A percentile compares a stretch with the other conserved stretches of the same genome.
phyloP scores from a whole-genome alignment of 1,140 invertebrate genomes.

The Pseudomyrmex cubaensis region DNA sequence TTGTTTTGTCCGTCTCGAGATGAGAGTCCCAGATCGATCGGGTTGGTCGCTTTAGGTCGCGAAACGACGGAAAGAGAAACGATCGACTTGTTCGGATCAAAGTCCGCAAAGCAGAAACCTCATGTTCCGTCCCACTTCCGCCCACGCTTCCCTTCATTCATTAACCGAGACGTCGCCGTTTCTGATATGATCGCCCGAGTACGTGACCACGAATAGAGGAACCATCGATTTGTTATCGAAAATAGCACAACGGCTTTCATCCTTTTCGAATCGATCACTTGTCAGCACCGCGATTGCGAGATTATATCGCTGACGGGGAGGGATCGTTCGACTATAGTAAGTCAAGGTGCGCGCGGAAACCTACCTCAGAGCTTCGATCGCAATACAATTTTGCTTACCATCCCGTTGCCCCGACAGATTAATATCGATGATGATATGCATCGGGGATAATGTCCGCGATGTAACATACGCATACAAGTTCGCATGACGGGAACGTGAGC shows the following conservation, averaged over 20 bases:
- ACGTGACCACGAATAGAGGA: neutral
- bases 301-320: neutral
- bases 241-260: constrained; percentile 18
- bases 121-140: neutral
- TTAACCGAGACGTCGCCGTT: neutral
- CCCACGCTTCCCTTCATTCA: neutral
- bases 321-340: neutral
- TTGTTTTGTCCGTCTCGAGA: neutral
- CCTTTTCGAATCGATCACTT: constrained; percentile 31
- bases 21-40: neutral
- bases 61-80: neutral
- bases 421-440: constrained; percentile 10
- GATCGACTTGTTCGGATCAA: neutral
- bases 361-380: neutral
- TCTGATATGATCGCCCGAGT: neutral
- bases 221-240: constrained; percentile 37
- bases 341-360: neutral
- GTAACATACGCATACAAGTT: neutral
- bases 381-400: constrained; percentile 7
- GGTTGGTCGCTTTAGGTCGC: neutral
- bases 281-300: constrained; percentile 31
- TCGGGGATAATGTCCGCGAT: neutral
- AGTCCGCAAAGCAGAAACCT: neutral
- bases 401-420: neutral
- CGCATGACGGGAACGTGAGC: neutral